These are phyloP conservation scores for Blastomussa wellsi DNA, from an alignment of 92 coral and sea anemone genomes.

Conservation along the genomic window DNA sequence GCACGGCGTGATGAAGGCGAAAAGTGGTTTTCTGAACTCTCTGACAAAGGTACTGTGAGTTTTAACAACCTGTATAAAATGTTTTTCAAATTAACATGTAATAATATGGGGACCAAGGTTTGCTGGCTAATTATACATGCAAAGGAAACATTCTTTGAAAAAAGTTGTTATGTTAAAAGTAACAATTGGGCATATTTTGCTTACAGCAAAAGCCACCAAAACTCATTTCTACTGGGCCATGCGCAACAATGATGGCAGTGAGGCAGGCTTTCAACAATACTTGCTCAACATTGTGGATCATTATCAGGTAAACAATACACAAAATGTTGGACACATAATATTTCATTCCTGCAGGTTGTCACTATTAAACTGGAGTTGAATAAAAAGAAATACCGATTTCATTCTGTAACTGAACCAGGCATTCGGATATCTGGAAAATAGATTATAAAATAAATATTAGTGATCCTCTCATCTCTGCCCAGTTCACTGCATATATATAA, in stretches of 20 bases:
- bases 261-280: conserved; percentile 29
- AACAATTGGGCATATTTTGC: not conserved
- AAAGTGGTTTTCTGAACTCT: conserved; percentile 41
- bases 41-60: conserved; percentile 52
- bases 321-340: not conserved
- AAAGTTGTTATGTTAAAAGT: not conserved
- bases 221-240: conserved; percentile 53
- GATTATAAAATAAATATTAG: too few relatives aligned
- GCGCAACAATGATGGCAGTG: conserved; percentile 48
- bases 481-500: too few relatives aligned
- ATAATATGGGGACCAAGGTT: not conserved
- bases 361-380: too few relatives aligned
- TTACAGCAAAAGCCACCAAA: conserved; percentile 48
- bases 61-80: too few relatives aligned
- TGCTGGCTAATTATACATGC: not conserved
- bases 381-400: too few relatives aligned
- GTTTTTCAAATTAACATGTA: not conserved
- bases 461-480: too few relatives aligned
- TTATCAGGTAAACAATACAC: conserved; percentile 39
- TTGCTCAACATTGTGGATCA: conserved; percentile 48
- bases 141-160: not conserved
- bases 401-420: too few relatives aligned
- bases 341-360: not conserved
- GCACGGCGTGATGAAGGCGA: conserved; percentile 34
- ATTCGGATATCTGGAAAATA: too few relatives aligned